Base-by-base conservation (phyloP, 1,140 invertebrate species). In the Drosophila tsacasi region DNA sequence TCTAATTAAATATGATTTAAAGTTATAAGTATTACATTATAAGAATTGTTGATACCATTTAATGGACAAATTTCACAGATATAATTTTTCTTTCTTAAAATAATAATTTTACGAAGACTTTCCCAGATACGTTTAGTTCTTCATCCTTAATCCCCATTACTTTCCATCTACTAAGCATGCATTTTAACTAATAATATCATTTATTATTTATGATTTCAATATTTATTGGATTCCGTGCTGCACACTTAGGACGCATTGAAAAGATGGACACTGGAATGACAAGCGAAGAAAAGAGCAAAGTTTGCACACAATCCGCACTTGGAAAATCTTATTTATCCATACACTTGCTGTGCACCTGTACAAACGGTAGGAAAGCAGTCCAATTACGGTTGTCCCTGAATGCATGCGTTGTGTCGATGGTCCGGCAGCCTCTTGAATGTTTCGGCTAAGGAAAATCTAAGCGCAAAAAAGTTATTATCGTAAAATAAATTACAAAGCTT, bases 401-500 rank as follows among this genome's bases (percentile, higher is more conserved):
- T 60, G 46, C 47, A 64, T 58, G 47, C 60, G 58, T 63, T 71
- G n/a, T 71, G 58, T 55, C 65, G 55, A 60, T 40, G 62, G 62
- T 52, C 64, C 44, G 47, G 8, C 73, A 78, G 52, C 39, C 44
- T 42, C 39, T 44, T 13, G 42, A 75, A 62, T 37, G 46, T 23
- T 25, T 35, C 23, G 21, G 68, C 54, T 23, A 62, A 58, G 55
- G 54, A 64, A 66, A 71, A 67, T 60, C 23, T 19, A 67, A 13
- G 54, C 25, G 32, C 55, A 42, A 62, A 57, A 83, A 87, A 67
- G 59, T 63, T 63, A 50, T 60, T 59, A 75, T 76, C 64, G 59
- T 66, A 79, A 60, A 60, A 73, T 73, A 79, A 64, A 79, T 79
- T 79, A 65, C 66, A 79, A 79, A 57, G 63, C 74, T 63, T 66